Evolutionary conservation across 2,113 vertebrate species (phyloP).

Genomic region (Fregetta grallaria): DNA sequence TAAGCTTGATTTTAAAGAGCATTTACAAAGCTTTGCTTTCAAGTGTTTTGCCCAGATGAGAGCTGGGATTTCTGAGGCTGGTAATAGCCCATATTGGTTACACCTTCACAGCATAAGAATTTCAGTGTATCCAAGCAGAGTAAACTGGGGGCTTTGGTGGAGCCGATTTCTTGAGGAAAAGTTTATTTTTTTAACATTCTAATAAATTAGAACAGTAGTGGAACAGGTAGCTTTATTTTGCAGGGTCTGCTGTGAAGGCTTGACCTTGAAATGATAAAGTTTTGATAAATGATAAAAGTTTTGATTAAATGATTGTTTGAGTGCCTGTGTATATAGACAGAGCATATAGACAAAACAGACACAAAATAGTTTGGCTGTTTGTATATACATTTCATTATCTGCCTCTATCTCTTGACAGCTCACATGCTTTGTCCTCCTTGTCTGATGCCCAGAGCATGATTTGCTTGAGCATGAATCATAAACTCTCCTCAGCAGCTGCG

Average conservation of each 20-base stretch:
- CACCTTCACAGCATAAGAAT: neutral
- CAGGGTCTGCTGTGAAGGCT: neutral
- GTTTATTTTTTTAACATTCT: neutral
- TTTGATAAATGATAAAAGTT: neutral
- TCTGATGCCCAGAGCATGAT: neutral
- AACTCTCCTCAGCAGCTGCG: neutral
- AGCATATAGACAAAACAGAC: neutral
- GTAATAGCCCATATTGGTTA: neutral
- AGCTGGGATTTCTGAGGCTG: neutral
- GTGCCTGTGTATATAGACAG: neutral
- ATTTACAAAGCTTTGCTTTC: neutral
- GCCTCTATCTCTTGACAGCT: neutral
- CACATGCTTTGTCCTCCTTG: neutral
- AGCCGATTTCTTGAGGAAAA: neutral
- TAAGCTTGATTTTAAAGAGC: neutral
- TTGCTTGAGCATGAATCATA: neutral
- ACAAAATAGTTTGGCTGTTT: neutral
- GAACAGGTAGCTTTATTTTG: neutral
- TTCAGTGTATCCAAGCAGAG: neutral
- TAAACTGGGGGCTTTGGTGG: neutral
- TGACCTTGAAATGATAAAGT: neutral
- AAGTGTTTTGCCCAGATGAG: neutral
- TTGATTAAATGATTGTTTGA: neutral
- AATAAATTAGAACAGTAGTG: neutral
- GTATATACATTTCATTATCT: neutral